Evolutionary conservation across 2,797 vertebrate genomes (phyloP).

Genomic region (Fistularia tabacaria): DNA sequence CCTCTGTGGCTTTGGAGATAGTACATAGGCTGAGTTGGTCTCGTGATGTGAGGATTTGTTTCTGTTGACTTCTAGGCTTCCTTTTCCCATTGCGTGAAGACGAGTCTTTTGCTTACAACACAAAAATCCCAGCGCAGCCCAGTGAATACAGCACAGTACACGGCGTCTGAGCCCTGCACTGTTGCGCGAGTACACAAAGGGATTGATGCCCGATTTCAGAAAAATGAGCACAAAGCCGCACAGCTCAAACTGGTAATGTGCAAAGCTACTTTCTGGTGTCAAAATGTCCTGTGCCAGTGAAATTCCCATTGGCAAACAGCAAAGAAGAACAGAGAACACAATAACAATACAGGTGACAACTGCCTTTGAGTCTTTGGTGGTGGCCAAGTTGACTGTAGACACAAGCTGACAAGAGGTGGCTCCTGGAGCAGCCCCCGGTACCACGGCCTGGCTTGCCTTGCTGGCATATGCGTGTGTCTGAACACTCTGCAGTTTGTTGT

Average conservation of each 20-base stretch:
- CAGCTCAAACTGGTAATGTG: slow-evolving; percentile 93
- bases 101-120: slow-evolving; percentile 93
- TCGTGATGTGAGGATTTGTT: slow-evolving; percentile 98
- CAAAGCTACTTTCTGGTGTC: slow-evolving; percentile 78
- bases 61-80: slow-evolving; percentile 90
- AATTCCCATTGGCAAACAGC: slow-evolving; percentile 91
- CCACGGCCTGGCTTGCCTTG: slow-evolving; percentile 60
- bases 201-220: slow-evolving; percentile 94
- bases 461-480: slow-evolving; percentile 76
- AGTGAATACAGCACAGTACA: slow-evolving; percentile 86
- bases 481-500: slow-evolving; percentile 82
- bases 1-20: slow-evolving; percentile 91
- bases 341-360: slow-evolving; percentile 91
- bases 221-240: slow-evolving; percentile 93
- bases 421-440: slow-evolving; percentile 68
- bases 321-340: slow-evolving; percentile 88
- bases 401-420: slow-evolving; percentile 82
- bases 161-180: slow-evolving; percentile 89
- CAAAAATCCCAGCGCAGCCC: slow-evolving; percentile 77
- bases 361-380: slow-evolving; percentile 89
- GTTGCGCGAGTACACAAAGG: slow-evolving; percentile 96
- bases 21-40: slow-evolving; percentile 92
- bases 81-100: slow-evolving; percentile 89
- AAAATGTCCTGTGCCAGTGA: slow-evolving; percentile 86
- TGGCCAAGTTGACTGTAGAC: slow-evolving; percentile 84